Conservation (phyloP, 2,888 invertebrate species). For the Rhopalosiphum nymphaeae region DNA sequence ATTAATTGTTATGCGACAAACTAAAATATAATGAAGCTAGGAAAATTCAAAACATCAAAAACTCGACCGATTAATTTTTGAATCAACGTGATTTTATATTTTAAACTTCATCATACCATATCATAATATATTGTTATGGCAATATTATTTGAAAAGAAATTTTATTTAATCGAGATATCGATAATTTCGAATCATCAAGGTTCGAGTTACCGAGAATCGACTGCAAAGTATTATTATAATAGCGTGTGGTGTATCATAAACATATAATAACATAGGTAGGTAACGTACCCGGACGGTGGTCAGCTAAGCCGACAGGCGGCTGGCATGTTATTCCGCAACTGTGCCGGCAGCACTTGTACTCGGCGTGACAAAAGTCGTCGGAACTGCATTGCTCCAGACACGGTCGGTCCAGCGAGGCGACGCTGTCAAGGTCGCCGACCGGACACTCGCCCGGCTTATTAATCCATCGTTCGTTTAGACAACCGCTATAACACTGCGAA, state of each 20-base stretch:
- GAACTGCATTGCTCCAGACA: constrained; percentile 76
- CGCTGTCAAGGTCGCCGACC: constrained; percentile 67
- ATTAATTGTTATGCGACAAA: not conserved
- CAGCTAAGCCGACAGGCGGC: constrained; percentile 75
- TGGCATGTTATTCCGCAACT: constrained; percentile 80
- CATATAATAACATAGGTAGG: not conserved
- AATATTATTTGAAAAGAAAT: too few species aligned
- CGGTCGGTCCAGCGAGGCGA: constrained; percentile 74
- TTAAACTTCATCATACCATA: too few species aligned
- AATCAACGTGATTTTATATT: not conserved
- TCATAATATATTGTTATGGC: too few species aligned
- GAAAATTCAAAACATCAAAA: not conserved
- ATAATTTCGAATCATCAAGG: too few species aligned
- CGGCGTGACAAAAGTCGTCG: constrained; percentile 80
- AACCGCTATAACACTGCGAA: constrained; percentile 75
- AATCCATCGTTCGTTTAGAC: constrained; percentile 72
- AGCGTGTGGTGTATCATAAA: not conserved
- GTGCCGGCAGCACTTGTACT: constrained; percentile 79
- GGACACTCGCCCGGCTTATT: constrained; percentile 72
- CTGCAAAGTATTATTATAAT: not conserved
- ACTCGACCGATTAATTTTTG: not conserved
- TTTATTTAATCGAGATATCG: too few species aligned
- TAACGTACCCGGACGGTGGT: constrained; percentile 69
- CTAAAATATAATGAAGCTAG: not conserved
- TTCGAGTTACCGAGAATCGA: not conserved